phyloP scores from a whole-genome alignment of 2,797 vertebrate genomes.

The Luscinia luscinia region DNA sequence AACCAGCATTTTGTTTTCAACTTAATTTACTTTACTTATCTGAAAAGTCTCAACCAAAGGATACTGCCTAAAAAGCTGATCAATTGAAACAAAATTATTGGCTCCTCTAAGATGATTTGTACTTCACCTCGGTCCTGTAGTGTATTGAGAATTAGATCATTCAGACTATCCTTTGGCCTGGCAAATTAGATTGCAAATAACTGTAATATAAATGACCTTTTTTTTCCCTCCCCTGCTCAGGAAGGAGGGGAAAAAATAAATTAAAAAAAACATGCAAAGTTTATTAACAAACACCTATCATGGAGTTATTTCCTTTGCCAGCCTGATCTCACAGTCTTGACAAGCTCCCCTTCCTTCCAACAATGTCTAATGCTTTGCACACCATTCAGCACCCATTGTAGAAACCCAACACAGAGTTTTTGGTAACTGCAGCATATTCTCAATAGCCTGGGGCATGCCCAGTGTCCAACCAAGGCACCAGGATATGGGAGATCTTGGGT shows the following conservation, averaged over 20 bases:
- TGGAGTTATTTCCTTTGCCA: background rate
- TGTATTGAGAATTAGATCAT: conserved; percentile 93
- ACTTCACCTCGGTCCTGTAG: conserved; percentile 88
- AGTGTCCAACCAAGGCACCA: background rate
- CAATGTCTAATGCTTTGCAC: background rate
- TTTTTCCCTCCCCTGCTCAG: accelerated
- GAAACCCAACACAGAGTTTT: background rate
- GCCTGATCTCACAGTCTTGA: background rate
- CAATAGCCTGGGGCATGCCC: background rate
- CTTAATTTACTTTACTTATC: conserved; percentile 86
- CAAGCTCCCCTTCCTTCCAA: background rate
- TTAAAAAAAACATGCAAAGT: background rate
- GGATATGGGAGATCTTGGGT: background rate
- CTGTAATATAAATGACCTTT: conserved; percentile 76
- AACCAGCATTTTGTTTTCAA: conserved; percentile 69
- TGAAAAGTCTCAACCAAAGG: conserved; percentile 83
- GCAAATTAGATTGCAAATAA: conserved; percentile 89
- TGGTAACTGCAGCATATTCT: background rate
- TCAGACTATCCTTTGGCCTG: conserved; percentile 81
- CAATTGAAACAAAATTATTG: conserved; percentile 92
- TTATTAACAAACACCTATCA: background rate
- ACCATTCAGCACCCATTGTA: background rate
- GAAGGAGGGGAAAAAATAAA: background rate
- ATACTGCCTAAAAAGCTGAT: conserved; percentile 87
- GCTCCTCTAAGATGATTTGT: conserved; percentile 93